Evolutionary conservation across 2,888 invertebrate genomes (phyloP), one percentile per base, ranked within the genome.

Genomic region (Pandemis corylana): DNA sequence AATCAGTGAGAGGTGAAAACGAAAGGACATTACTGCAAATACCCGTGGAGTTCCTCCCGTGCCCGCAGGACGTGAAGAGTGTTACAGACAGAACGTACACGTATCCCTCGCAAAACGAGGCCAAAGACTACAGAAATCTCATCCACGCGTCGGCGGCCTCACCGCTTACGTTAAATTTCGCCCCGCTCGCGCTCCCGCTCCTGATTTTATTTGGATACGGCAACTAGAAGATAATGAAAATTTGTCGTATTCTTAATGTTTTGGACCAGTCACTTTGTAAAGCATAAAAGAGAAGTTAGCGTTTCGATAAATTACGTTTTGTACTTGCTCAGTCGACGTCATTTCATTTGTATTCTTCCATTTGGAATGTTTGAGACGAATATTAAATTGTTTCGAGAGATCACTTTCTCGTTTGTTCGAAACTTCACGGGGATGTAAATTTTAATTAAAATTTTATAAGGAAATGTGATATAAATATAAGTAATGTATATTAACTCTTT

Each of bases 11-110:
- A 78, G 88, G 84, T 5, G 93, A 92, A 77, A 91, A 95, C 85
- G 93, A 94, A 71, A 89, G 87, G 78, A 90, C 90, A 44, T 85
- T 96, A 74, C 92, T 95, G 68, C 95, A 95, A 81, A 94, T 96
- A 74, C 95, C 95, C 1, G 92, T 95, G 4, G 95, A 96, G 79
- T 88, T 93, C 71, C 86, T 96, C 72, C 96, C 96, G 28, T 96
- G 96, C 83, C 95, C 96, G 71, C 95, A 95, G 77, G 95, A 95
- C 69, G 89, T 95, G n/a, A 95, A 95, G 81, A 96, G 95, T 82
- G 95, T 96, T 65, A 96, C 96, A 28, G 96, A 96, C 78, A 87
- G 92, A 73, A 94, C 94, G 3, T 94, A 94, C 78, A 94, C 94
- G 63, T 90, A 95, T 82, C 95, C 95, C 6, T 92, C 95, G 53